Conservation (phyloP, 2,113 vertebrate species). For the Stegastes partitus region DNA sequence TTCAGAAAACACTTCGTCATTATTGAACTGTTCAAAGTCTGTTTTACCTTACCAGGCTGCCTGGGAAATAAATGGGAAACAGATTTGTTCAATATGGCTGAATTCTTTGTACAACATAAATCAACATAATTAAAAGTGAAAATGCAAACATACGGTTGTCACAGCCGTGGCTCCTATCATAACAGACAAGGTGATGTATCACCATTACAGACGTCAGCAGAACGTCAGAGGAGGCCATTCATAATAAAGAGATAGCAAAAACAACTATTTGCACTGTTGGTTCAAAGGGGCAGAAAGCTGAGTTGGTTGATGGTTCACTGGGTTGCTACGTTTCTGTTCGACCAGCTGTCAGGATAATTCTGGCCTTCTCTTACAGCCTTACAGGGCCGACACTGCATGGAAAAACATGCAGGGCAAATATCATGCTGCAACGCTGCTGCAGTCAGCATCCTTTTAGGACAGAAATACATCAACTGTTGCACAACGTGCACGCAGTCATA, state of each 20-base stretch:
- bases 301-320: slow-evolving; percentile 60
- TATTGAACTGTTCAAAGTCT: background rate
- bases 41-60: background rate
- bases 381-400: slow-evolving; percentile 38
- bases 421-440: background rate
- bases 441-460: background rate
- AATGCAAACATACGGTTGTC: slow-evolving; percentile 44
- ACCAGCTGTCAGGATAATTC: slow-evolving; percentile 60
- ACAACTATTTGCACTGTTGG: slow-evolving; percentile 39
- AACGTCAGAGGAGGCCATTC: slow-evolving; percentile 31
- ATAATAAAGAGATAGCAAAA: slow-evolving; percentile 29
- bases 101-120: slow-evolving; percentile 15
- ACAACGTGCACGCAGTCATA: slow-evolving; percentile 69
- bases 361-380: slow-evolving; percentile 4
- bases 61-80: background rate
- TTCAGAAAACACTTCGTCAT: background rate
- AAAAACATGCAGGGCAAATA: background rate
- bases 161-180: slow-evolving; percentile 5
- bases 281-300: background rate
- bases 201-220: slow-evolving; percentile 31
- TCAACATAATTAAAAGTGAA: slow-evolving; percentile 51
- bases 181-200: slow-evolving; percentile 7
- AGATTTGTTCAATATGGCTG: slow-evolving; percentile 16
- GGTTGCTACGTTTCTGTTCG: slow-evolving; percentile 18
- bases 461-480: background rate